Evolutionary conservation across 2,888 invertebrate species (phyloP).

Genomic region (Ochlodes sylvanus): DNA sequence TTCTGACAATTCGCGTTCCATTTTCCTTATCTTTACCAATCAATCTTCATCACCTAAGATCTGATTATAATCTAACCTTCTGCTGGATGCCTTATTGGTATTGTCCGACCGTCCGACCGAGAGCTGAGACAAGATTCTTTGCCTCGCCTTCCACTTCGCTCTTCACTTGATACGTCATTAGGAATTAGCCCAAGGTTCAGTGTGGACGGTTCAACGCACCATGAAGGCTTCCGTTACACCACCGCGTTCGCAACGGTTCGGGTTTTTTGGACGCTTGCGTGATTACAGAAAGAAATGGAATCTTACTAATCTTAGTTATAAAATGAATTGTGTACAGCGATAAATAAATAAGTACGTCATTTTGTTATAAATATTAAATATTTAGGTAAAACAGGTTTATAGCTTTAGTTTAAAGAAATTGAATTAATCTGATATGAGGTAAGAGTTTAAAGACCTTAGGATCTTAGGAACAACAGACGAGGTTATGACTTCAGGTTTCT

Average conservation of each 20-base stretch:
- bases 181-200: conserved; percentile 48
- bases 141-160: neutral
- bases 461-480: too few species aligned
- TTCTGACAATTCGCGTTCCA: neutral
- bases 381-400: too few species aligned
- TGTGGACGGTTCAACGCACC: conserved; percentile 45
- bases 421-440: too few species aligned
- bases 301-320: neutral
- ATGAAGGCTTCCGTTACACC: conserved; percentile 49
- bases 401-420: too few species aligned
- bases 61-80: conserved; percentile 12
- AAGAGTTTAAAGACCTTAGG: too few species aligned
- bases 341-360: too few species aligned
- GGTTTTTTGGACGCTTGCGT: conserved; percentile 1
- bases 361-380: too few species aligned
- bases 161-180: conserved; percentile 29
- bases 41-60: neutral
- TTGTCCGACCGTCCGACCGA: neutral
- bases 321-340: too few species aligned
- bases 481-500: too few species aligned
- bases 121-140: conserved; percentile 6
- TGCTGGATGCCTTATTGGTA: neutral
- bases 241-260: conserved; percentile 42
- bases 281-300: neutral
- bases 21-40: neutral